phyloP scores from a whole-genome alignment of 1,140 invertebrate genomes.

The Neodiprion lecontei region DNA sequence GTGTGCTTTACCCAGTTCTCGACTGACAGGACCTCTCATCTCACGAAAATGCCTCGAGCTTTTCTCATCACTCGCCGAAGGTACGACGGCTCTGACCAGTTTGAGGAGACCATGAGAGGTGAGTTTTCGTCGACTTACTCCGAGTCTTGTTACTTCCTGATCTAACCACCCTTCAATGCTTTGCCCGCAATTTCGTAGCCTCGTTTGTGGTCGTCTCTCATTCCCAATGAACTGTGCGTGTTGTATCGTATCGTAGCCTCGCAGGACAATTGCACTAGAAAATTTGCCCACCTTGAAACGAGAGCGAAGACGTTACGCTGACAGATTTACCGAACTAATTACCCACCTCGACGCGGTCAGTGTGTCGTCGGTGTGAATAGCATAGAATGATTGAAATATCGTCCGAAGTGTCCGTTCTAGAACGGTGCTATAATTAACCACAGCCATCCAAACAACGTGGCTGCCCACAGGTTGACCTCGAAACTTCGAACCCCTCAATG shows the following conservation, averaged over 20 bases:
- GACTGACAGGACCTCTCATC: not conserved
- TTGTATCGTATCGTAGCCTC: too few species aligned
- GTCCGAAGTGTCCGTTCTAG: not conserved
- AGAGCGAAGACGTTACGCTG: too few species aligned
- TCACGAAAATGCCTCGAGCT: conserved; percentile 60
- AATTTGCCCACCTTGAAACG: too few species aligned
- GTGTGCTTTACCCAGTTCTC: not conserved
- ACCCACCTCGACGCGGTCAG: not conserved
- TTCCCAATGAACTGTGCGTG: too few species aligned
- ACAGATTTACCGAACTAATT: too few species aligned
- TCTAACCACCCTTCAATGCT: too few species aligned
- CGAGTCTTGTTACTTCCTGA: not conserved
- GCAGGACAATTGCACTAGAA: too few species aligned
- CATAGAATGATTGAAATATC: too few species aligned
- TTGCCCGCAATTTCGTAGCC: not conserved
- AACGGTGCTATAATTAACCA: not conserved
- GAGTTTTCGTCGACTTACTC: conserved; percentile 23
- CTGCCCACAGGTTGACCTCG: not conserved
- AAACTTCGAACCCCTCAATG: conserved; percentile 7
- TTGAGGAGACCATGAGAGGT: conserved; percentile 54
- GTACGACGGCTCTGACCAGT: conserved; percentile 59
- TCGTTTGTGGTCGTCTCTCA: not conserved
- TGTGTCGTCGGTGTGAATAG: not conserved
- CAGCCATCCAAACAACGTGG: not conserved
- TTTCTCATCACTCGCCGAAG: conserved; percentile 66